Conservation (phyloP, 2,113 vertebrate genomes). For the Perca flavescens region DNA sequence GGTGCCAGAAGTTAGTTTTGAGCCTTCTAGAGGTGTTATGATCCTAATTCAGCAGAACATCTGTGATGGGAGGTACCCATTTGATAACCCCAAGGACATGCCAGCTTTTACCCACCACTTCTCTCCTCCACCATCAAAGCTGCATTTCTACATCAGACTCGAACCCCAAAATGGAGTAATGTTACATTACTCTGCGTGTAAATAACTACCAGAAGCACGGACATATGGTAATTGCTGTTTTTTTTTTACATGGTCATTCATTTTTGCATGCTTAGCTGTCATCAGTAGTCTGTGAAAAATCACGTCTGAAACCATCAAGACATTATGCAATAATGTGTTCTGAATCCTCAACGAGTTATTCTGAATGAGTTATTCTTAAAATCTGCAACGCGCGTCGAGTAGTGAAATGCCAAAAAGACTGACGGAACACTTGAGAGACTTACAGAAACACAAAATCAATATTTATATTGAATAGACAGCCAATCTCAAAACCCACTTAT, state of each 20-base stretch:
- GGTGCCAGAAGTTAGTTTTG: slow-evolving; percentile 42
- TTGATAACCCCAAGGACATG: slow-evolving; percentile 60
- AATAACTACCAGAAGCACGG: not conserved
- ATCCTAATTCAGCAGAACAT: slow-evolving; percentile 71
- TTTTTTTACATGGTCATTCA: not conserved
- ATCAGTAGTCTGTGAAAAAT: not conserved
- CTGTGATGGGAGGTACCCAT: slow-evolving; percentile 70
- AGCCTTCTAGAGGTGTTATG: slow-evolving; percentile 53
- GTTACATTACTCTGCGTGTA: not conserved
- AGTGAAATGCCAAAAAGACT: slow-evolving; percentile 48
- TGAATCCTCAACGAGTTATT: slow-evolving; percentile 26
- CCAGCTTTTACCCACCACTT: slow-evolving; percentile 42
- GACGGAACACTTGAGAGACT: slow-evolving; percentile 55
- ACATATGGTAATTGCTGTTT: slow-evolving; percentile 1
- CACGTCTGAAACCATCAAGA: not conserved
- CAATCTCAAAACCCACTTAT: slow-evolving; percentile 62
- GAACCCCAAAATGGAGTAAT: slow-evolving; percentile 24
- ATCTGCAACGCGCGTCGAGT: slow-evolving; percentile 20
- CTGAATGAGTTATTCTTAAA: slow-evolving; percentile 26
- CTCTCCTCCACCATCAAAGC: slow-evolving; percentile 25
- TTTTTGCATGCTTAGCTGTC: not conserved
- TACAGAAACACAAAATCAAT: slow-evolving; percentile 60
- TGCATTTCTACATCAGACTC: slow-evolving; percentile 29
- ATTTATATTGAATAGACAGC: slow-evolving; percentile 59
- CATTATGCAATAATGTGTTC: not conserved